Evolutionary conservation across 53 echinoderm and acorn worm genomes (phyloP), one percentile per base, ranked within the genome.

Genomic region (Zoroaster sp.): DNA sequence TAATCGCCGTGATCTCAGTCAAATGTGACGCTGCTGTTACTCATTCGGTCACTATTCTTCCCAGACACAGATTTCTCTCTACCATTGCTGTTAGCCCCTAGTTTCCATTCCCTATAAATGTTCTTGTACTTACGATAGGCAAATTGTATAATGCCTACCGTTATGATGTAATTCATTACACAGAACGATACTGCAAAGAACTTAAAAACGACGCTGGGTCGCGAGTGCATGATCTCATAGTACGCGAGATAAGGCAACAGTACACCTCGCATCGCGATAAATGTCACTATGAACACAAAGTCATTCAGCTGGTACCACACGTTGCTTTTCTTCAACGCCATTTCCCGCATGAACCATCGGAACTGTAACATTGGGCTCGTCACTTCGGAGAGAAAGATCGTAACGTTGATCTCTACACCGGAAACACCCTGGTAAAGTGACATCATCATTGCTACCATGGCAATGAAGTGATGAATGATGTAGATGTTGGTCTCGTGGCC

Each of bases 311-410:
- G 91, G 45, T 97, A 97, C 49, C 85, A 66, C 21, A 82, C 37
- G 39, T 79, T 67, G 28, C 40, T 85, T 31, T 91, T 90, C 9
- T 88, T 78, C 53, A 75, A 52, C 3, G 91, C 89, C 4, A 81
- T 37, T 71, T 97, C 92, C 2, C 94, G 74, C 95, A 97, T 90
- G 63, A 97, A 95, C 86, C 92, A 97, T 1, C 97, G 83, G n/a
- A 95, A 69, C 87, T 97, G 97, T 0, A 97, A 90, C 88, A 97
- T 55, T 0, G 97, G 97, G 49, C 95, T 97, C 78, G 92, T 95
- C 55, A 92, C 78, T 78, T 97, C 97, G 4, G 88, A 86, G 31
- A 95, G 91, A 73, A 93, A 93, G 54, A 97, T 97, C 78, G 89
- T 77, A 28, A 87, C 92, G 55, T 91, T 92, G 32, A 95, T 74